Evolutionary conservation across 2,797 vertebrate species (phyloP), one percentile per base, ranked within the genome.

Genomic region (Pagetopsis macropterus): DNA sequence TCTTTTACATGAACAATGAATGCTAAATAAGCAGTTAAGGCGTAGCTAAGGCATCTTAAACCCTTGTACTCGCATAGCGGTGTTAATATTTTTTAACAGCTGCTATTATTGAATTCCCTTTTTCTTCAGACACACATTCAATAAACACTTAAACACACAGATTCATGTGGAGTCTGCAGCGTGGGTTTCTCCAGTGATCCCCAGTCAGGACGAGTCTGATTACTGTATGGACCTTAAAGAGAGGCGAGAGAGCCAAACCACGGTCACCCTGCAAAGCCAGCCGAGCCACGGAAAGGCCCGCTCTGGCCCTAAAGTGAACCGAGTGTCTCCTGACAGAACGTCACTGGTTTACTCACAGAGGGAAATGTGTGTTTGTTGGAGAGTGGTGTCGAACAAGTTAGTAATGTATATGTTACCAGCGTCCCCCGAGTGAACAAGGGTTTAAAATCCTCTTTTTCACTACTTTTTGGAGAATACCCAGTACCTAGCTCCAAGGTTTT

Each of bases 151-250:
- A 9, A 37, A 37, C 33, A 37, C 33, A 9, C 33, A 84, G 73
- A 85, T 87, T 76, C 80, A 84, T 82, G 72, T 87, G 84, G 83
- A 88, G 85, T 75, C 86, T 84, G 77, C 49, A 70, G 85, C 81
- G 79, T 88, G 87, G 70, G 69, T 60, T 46, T 73, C 80, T 75
- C 49, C 71, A 66, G 59, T 56, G 78, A 81, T 87, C 79, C 78
- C 82, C 65, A 77, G 79, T 87, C 76, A 51, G 75, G 77, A 76
- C 2, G 9, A 77, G 55, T 59, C 65, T 79, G 65, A 82, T 21
- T 75, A 79, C 82, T 78, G 72, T 51, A 73, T 70, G 81, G 52
- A 73, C 78, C 75, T 86, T 82, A 65, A 71, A 54, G 55, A 59
- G 72, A 62, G 70, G 55, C 8, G 51, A 68, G 40, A 15, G 49